These are phyloP conservation scores for Conchocele bisecta DNA, from an alignment of 2,888 invertebrate genomes.

Conservation along the genomic window DNA sequence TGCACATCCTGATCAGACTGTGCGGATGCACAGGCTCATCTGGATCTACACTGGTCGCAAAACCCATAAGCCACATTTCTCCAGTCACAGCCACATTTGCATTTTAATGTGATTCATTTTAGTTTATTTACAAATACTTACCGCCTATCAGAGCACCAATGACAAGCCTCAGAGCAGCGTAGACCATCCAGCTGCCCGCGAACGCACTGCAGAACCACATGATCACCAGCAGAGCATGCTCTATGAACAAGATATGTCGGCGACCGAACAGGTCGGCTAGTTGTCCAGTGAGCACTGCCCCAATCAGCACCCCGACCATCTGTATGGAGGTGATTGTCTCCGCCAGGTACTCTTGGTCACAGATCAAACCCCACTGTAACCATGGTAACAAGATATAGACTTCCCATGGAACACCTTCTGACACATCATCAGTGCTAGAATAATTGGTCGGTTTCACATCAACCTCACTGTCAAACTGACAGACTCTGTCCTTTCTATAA, in stretches of 20 bases:
- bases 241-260: conserved; percentile 71
- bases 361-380: conserved; percentile 78
- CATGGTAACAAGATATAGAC: background rate
- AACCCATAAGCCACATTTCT: too few species aligned
- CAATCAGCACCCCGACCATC: conserved; percentile 79
- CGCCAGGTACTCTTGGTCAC: conserved; percentile 67
- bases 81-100: too few species aligned
- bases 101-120: too few species aligned
- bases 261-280: conserved; percentile 79
- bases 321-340: conserved; percentile 78
- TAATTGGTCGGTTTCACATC: too few species aligned
- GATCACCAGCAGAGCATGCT: conserved; percentile 72
- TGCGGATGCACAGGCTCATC: too few species aligned
- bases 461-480: too few species aligned
- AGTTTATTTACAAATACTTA: conserved; percentile 42
- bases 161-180: conserved; percentile 74
- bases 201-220: conserved; percentile 75
- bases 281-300: conserved; percentile 78
- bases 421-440: too few species aligned
- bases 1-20: too few species aligned
- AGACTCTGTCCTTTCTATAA: too few species aligned
- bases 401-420: background rate
- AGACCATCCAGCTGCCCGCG: conserved; percentile 77
- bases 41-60: too few species aligned
- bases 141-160: conserved; percentile 79